A percentile compares a stretch with the other conserved stretches of the same genome.
These are phyloP conservation scores for Bruchidius siliquastri DNA, from an alignment of 2,888 invertebrate species.

Conservation along the genomic window DNA sequence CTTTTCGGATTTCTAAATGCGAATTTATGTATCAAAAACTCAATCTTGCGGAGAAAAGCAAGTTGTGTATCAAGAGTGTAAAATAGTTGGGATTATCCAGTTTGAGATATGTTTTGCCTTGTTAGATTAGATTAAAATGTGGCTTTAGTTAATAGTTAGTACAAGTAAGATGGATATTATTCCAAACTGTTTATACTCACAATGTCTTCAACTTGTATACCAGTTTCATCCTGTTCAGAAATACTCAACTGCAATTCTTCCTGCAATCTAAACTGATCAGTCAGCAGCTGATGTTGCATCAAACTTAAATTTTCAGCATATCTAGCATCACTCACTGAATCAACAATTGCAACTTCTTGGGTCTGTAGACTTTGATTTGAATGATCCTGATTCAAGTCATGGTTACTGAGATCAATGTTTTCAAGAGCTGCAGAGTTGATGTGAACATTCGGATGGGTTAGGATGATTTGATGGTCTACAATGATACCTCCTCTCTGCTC, in stretches of 20 bases:
- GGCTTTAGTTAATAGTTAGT: too few relatives aligned
- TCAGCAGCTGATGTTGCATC: conserved; percentile 36
- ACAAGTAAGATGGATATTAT: background rate
- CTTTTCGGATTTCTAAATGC: too few relatives aligned
- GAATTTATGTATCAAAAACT: too few relatives aligned
- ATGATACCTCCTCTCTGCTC: conserved; percentile 36
- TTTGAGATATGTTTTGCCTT: too few relatives aligned
- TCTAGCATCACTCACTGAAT: conserved; percentile 26
- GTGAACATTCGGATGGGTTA: conserved; percentile 35
- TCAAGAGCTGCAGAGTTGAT: conserved; percentile 37
- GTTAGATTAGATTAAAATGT: too few relatives aligned
- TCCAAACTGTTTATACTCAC: conserved; percentile 11
- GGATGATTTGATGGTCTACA: conserved; percentile 39
- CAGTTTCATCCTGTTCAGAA: conserved; percentile 10
- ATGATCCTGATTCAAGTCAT: conserved; percentile 39
- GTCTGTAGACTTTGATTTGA: conserved; percentile 38
- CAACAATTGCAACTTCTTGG: conserved; percentile 33
- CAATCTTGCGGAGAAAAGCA: too few relatives aligned
- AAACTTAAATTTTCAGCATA: conserved; percentile 37
- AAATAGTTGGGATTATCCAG: too few relatives aligned
- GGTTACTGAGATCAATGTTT: conserved; percentile 39
- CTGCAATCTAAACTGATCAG: conserved; percentile 32
- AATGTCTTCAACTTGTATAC: conserved; percentile 14
- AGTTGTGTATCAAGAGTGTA: too few relatives aligned
- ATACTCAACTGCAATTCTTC: conserved; percentile 27